Evolutionary conservation across 2,888 invertebrate genomes (phyloP), one percentile per base, ranked within the genome.

Genomic region (Eilema griseolum): DNA sequence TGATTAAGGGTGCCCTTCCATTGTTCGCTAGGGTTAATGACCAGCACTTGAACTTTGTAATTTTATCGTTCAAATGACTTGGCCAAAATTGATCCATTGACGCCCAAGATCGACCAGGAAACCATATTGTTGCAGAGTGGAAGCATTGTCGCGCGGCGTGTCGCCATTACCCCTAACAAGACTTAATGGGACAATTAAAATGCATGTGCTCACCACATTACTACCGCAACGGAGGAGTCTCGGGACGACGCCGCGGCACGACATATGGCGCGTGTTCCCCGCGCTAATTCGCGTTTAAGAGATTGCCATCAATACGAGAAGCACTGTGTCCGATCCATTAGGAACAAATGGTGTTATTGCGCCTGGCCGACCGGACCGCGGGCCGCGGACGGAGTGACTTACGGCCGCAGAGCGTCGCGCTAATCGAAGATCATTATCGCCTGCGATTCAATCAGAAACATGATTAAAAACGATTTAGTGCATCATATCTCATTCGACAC

Each of bases 221-320:
- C 78, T 81, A 78, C 82, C 82, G 76, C 85, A 74, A 74, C 80
- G 74, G 76, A 73, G 71, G 78, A 80, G 74, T 74, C 72, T 70
- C 56, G 46, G 56, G 57, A 26, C 23, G 24, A n/a, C 78, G 67
- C 76, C 69, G 74, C 78, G 70, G 59, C 46, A 87, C 90, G 92
- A 90, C 95, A 95, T 94, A 95, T 95, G 95, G 95, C 88, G 78
- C 73, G 78, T 75, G 76, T 81, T 83, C 80, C 75, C 79, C 81
- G 82, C 87, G 87, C 92, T 92, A 94, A 94, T 94, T 91, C 89
- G 87, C 90, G 87, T 90, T 92, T 91, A 92, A 92, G 88, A 94
- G 94, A 94, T 94, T 91, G 92, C 91, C 91, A 92, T 93, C 92
- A 88, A 89, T 88, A 83, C 85, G 84, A 81, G 71, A 73, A 74